Evolutionary conservation across 2,888 invertebrate species (phyloP).

Genomic region (Ormyrus nitidulus): DNA sequence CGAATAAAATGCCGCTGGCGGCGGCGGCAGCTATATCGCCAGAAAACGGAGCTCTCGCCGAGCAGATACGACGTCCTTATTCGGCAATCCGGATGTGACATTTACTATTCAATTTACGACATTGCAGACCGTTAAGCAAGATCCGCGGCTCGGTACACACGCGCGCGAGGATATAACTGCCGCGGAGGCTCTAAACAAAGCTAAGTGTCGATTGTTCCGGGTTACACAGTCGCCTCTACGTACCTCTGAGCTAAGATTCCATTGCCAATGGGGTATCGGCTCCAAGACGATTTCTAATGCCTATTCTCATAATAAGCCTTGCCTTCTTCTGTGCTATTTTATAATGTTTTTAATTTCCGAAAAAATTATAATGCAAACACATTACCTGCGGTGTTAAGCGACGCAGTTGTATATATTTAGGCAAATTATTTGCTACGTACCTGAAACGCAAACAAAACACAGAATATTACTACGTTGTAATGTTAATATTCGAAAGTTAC

Average conservation of each 20-base stretch:
- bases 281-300: not conserved
- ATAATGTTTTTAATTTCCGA: too few species aligned
- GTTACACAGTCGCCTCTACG: too few species aligned
- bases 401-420: too few species aligned
- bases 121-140: constrained; percentile 69
- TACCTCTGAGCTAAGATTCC: constrained; percentile 4
- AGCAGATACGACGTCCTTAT: constrained; percentile 65
- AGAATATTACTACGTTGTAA: not conserved
- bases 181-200: constrained; percentile 14
- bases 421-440: constrained; percentile 37
- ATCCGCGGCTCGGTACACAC: constrained; percentile 54
- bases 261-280: constrained; percentile 35
- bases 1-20: constrained; percentile 30
- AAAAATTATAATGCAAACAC: too few species aligned
- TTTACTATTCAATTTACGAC: constrained; percentile 72
- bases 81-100: constrained; percentile 69
- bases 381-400: too few species aligned
- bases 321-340: too few species aligned
- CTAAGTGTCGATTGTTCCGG: constrained; percentile 25
- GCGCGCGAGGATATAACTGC: constrained; percentile 21
- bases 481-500: not conserved
- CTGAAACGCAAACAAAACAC: constrained; percentile 52
- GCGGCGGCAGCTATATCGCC: not conserved
- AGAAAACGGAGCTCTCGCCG: constrained; percentile 25
- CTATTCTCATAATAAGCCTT: too few species aligned